Conservation (phyloP, 2,888 invertebrate genomes). For the Cheilosia urbana region DNA sequence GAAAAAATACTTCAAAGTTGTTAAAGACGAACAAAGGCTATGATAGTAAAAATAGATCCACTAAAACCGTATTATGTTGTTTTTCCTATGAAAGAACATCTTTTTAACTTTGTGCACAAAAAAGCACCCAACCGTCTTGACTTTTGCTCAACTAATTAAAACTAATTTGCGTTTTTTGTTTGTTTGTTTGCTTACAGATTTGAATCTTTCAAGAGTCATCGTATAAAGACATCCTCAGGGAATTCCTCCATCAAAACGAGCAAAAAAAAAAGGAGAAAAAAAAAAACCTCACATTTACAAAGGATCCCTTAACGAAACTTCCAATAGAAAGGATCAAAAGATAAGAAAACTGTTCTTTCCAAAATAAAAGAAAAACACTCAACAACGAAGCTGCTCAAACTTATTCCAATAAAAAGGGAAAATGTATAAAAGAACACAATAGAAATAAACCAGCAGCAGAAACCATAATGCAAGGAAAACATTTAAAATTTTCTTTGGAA, state of each 20-base stretch:
- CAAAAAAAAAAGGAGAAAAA: not conserved
- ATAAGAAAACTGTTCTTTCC: constrained; percentile 28
- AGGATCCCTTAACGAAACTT: constrained; percentile 14
- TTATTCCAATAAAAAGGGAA: constrained; percentile 35
- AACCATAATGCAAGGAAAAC: constrained; percentile 62
- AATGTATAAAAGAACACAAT: constrained; percentile 27
- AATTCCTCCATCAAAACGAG: constrained; percentile 13
- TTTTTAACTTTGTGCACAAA: not conserved
- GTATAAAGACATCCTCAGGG: constrained; percentile 27
- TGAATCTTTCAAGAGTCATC: constrained; percentile 30
- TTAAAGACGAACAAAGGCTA: not conserved
- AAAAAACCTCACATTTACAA: constrained; percentile 4
- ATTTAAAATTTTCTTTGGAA: constrained; percentile 46
- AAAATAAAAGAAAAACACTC: constrained; percentile 24
- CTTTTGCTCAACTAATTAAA: constrained; percentile 36
- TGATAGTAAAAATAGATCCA: not conserved
- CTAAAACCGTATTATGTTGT: not conserved
- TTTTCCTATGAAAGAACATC: not conserved
- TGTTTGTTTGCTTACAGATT: constrained; percentile 32
- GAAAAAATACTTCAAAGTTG: not conserved
- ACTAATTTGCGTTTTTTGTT: constrained; percentile 36
- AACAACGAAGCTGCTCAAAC: constrained; percentile 38
- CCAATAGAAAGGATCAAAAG: constrained; percentile 38
- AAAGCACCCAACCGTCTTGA: not conserved
- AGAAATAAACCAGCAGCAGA: constrained; percentile 40